These are phyloP conservation scores for Sapayoa aenigma DNA, from an alignment of 2,113 vertebrate species.

Conservation along the genomic window DNA sequence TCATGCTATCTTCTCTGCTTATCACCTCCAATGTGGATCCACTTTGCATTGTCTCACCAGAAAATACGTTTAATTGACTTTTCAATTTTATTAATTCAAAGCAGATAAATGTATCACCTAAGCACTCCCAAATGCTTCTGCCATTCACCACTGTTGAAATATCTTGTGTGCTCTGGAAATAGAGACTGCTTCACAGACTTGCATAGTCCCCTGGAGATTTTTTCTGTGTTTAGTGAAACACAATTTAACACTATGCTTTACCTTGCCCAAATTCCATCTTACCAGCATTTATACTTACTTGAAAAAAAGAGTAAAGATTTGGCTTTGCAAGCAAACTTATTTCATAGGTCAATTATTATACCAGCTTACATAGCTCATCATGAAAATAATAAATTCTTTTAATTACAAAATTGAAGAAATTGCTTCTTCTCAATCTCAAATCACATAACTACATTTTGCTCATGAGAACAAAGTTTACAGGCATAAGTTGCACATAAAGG, in stretches of 20 bases:
- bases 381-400: conserved; percentile 12
- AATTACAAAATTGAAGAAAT: conserved; percentile 35
- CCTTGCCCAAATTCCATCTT: not conserved
- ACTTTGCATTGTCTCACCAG: not conserved
- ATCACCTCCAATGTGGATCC: not conserved
- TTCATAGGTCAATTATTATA: not conserved
- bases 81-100: not conserved
- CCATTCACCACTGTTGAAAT: not conserved
- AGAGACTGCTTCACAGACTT: not conserved
- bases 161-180: not conserved
- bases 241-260: not conserved
- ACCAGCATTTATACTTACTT: not conserved
- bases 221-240: not conserved
- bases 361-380: not conserved
- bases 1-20: not conserved
- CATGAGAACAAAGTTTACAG: conserved; percentile 75
- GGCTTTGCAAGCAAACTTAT: not conserved
- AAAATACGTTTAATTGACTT: not conserved
- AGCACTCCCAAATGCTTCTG: not conserved
- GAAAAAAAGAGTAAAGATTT: not conserved
- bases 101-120: not conserved
- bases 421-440: conserved; percentile 35
- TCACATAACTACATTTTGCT: conserved; percentile 60
- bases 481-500: conserved; percentile 85
- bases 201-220: not conserved